Evolutionary conservation across 2,797 vertebrate species (phyloP).

Genomic region (Hirundo rustica): DNA sequence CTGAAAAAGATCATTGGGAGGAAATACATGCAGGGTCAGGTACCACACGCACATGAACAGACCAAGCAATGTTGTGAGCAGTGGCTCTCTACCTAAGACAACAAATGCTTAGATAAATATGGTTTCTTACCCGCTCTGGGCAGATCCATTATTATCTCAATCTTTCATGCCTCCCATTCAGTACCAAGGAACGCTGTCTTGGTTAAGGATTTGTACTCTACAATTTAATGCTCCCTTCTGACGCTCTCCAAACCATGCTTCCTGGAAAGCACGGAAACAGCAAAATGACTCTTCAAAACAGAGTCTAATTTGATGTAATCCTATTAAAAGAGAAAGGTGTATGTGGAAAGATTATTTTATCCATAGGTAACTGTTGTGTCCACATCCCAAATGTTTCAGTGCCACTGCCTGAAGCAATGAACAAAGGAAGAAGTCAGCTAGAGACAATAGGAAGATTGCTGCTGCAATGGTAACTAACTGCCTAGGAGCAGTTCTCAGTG

Average conservation of each 20-base stretch:
- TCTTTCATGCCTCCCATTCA: not conserved
- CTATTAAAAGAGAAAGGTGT: not conserved
- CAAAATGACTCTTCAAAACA: not conserved
- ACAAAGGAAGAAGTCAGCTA: not conserved
- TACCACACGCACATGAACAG: not conserved
- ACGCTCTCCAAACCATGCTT: not conserved
- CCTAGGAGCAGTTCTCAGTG: not conserved
- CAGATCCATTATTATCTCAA: not conserved
- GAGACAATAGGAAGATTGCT: not conserved
- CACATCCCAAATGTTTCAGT: not conserved
- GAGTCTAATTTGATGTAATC: not conserved
- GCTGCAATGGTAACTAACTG: not conserved
- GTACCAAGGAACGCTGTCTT: not conserved
- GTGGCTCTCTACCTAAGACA: not conserved
- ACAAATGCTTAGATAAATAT: not conserved
- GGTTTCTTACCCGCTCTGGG: fast-evolving
- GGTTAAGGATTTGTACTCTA: not conserved
- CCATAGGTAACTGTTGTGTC: not conserved
- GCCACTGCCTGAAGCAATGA: not conserved
- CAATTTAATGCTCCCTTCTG: not conserved
- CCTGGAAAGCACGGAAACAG: not conserved
- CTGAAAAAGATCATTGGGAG: not conserved
- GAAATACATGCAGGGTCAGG: not conserved
- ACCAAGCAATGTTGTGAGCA: not conserved
- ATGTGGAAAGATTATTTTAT: not conserved